Evolutionary conservation across 2,888 invertebrate species (phyloP), one percentile per base, ranked within the genome.

Genomic region (Himalopsyche japonica): DNA sequence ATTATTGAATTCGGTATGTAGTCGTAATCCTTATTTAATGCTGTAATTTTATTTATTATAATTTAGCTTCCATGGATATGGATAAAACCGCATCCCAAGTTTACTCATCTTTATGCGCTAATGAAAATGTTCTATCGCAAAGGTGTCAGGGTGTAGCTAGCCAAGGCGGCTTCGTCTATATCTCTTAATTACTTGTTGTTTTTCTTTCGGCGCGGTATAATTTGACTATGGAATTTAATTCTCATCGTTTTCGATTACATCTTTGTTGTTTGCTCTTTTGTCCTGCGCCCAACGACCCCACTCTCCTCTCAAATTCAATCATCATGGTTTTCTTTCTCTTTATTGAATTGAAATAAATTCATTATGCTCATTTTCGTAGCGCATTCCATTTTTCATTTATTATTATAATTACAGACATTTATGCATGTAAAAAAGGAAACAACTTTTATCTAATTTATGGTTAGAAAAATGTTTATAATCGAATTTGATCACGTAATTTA

Each of bases 191-290:
- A 85, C 85, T 85, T 80, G 82, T 84, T 86, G 86, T 85, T 85
- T 86, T 86, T 86, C 86, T 86, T 86, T 86, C 76, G 43, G 76
- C 82, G 77, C 30, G 76, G 84, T 82, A 84, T 86, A 86, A 86
- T 86, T 85, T 85, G 85, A 84, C 86, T 85, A 85, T 84, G 85
- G 85, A 85, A 86, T 85, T 86, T 86, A 86, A 86, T 86, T 86
- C 85, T 84, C 85, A 84, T 85, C 85, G 83, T 85, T 85, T 86
- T 85, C 85, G 85, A 85, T 86, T 86, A 85, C 85, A 80, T 85
- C 86, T 85, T 85, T 84, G 86, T 85, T 86, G 83, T 85, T 78
- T 76, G 84, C 79, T 76, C 84, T 86, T 86, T 86, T 86, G 84
- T 86, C 83, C 78, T 32, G 20, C 30, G 32, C 79, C 48, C 80